phyloP scores from a whole-genome alignment of 2,797 vertebrate species.

The Luscinia luscinia region DNA sequence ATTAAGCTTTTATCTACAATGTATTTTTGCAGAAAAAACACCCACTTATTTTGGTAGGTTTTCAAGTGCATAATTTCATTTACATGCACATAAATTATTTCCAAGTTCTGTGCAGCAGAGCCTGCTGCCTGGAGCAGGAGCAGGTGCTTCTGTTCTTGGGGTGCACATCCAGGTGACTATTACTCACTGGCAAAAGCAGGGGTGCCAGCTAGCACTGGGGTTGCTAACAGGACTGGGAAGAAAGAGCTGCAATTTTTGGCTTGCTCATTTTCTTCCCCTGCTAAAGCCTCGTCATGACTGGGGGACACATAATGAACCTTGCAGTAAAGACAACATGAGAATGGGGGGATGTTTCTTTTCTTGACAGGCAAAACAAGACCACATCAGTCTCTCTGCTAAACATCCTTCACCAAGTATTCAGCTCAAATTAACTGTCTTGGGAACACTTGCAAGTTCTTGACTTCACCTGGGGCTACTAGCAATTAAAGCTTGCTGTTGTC shows the following conservation, averaged over 20 bases:
- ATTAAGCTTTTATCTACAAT: neutral
- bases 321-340: neutral
- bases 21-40: neutral
- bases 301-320: neutral
- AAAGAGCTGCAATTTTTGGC: neutral
- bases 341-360: neutral
- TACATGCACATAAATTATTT: neutral
- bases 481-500: neutral
- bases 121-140: neutral
- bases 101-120: neutral
- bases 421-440: conserved; percentile 2
- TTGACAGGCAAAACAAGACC: neutral
- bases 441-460: neutral
- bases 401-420: neutral
- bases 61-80: neutral
- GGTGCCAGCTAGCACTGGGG: neutral
- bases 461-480: neutral
- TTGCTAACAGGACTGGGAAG: neutral
- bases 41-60: neutral
- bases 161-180: neutral
- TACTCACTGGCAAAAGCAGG: neutral
- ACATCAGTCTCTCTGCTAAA: neutral
- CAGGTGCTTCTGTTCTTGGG: neutral
- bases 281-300: neutral
- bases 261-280: neutral